These are phyloP conservation scores for Thalpophila matura DNA, from an alignment of 2,888 invertebrate species.

Conservation along the genomic window DNA sequence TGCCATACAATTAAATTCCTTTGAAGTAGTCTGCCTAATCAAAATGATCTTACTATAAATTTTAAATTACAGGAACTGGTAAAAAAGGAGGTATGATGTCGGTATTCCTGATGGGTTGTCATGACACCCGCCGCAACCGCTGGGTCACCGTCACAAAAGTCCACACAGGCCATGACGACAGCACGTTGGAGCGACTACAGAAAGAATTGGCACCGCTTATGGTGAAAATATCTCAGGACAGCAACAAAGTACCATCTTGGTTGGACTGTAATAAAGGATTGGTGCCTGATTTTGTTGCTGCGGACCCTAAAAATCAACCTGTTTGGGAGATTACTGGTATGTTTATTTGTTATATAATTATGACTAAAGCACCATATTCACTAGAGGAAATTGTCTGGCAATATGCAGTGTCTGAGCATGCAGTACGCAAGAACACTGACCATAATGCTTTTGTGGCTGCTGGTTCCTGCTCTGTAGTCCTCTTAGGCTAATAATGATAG, in stretches of 20 bases:
- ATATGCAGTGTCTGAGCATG: no score
- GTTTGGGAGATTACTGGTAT: conserved; percentile 98
- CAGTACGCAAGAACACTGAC: no score
- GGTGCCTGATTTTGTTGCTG: conserved; percentile 97
- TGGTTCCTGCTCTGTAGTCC: no score
- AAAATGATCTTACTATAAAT: not conserved
- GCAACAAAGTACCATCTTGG: conserved; percentile 94
- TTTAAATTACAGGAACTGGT: conserved; percentile 91
- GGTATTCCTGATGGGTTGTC: conserved; percentile 98
- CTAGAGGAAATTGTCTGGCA: not conserved
- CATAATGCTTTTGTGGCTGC: no score
- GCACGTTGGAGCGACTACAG: conserved; percentile 94
- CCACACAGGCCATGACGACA: conserved; percentile 97
- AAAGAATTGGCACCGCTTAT: conserved; percentile 91
- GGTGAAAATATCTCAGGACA: conserved; percentile 95
- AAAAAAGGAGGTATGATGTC: conserved; percentile 98
- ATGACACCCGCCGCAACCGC: conserved; percentile 91
- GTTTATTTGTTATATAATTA: conserved; percentile 25
- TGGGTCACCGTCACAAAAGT: conserved; percentile 98
- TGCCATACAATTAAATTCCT: no score
- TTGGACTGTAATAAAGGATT: conserved; percentile 95
- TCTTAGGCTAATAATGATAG: no score
- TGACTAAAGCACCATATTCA: not conserved
- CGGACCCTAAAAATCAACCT: conserved; percentile 95
- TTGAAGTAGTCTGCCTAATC: no score